Percentiles rank a stretch among this genome's conserved stretches.
Conservation (phyloP, 2,797 vertebrate genomes). For the Typhlichthys eigenmanni region DNA sequence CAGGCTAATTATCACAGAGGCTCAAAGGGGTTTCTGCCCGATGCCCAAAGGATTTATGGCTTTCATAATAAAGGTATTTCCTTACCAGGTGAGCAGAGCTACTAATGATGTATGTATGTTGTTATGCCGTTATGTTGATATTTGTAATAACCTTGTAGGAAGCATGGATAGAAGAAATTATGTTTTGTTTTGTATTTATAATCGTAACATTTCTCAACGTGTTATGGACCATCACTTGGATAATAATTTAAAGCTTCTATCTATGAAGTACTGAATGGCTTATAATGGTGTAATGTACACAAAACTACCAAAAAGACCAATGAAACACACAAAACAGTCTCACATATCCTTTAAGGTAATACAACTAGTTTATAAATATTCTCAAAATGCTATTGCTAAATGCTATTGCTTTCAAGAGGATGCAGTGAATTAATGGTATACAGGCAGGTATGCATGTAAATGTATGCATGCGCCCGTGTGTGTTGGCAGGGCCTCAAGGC, state of each 20-base stretch:
- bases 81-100: slow-evolving; percentile 61
- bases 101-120: slow-evolving; percentile 22
- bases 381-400: too few relatives aligned
- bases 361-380: too few relatives aligned
- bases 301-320: too few relatives aligned
- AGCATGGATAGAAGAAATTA: slow-evolving; percentile 3
- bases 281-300: too few relatives aligned
- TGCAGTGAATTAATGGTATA: too few relatives aligned
- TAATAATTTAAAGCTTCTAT: too few relatives aligned
- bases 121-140: slow-evolving; percentile 3
- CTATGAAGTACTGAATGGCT: too few relatives aligned
- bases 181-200: too few relatives aligned
- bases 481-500: slow-evolving; percentile 29
- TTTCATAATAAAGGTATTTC: slow-evolving; percentile 44
- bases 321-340: too few relatives aligned
- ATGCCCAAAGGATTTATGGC: slow-evolving; percentile 58
- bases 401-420: not conserved
- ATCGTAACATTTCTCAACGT: too few relatives aligned
- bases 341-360: too few relatives aligned
- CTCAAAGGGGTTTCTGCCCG: slow-evolving; percentile 48
- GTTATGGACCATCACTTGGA: too few relatives aligned
- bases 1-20: slow-evolving; percentile 55
- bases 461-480: slow-evolving; percentile 10
- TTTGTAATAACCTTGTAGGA: not conserved
- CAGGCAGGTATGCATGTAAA: not conserved